Evolutionary conservation across 2,888 invertebrate species (phyloP), one percentile per base, ranked within the genome.

Genomic region (Cosmopolites sordidus): DNA sequence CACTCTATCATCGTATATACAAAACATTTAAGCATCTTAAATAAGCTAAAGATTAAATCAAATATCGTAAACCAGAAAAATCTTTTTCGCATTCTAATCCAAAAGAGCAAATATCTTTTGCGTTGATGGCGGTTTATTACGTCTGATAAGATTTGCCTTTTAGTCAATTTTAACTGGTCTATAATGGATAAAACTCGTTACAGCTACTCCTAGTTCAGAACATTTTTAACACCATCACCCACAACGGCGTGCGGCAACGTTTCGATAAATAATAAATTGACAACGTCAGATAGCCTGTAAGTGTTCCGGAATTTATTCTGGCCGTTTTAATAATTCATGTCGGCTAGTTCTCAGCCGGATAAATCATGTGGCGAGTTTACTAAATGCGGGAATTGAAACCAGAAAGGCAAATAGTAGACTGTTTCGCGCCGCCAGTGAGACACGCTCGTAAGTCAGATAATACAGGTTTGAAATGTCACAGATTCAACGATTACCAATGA

Each of bases 241-340:
- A 51, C 51, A 51, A 51, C 29, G 47, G 46, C 33, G 47, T 46
- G 42, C 47, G 43, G 43, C 40, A 52, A 39, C 48, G 43, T 48
- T 33, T 48, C 48, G 48, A 52, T 52, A 52, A 52, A 52, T 52
- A 52, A 48, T 52, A 52, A 48, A 52, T 52, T 52, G 52, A 52
- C 52, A 48, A 15, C 47, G 52, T 48, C 43, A 40, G 52, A 52
- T 52, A 52, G 40, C 48, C 43, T 47, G 48, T 22, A 57, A 54
- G 57, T 57, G 54, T 47, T 50, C 17, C 39, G 44, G 43, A 50
- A 53, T 57, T 53, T 50, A 57, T 50, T 50, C 43, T 33, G 39
- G 27, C 44, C 39, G 46, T 48, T 50, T 52, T 50, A 57, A 57
- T 57, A 57, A 57, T 53, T 57, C 51, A 53, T 53, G 53, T 48